Evolutionary conservation across 2,113 vertebrate species (phyloP).

Genomic region (Galbula dea): DNA sequence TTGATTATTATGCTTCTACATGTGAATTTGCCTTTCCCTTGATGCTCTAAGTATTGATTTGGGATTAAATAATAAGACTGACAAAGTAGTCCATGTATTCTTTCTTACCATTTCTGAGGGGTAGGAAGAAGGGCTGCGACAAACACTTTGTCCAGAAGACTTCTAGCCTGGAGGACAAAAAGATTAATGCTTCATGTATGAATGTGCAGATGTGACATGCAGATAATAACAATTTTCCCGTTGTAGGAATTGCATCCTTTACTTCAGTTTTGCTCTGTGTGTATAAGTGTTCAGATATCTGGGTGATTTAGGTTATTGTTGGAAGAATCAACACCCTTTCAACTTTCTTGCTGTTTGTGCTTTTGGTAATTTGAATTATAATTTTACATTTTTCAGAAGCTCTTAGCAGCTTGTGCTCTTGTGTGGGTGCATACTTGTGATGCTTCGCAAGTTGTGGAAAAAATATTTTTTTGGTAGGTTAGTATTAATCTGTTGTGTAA

Average conservation of each 20-base stretch:
- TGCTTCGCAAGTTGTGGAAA: conserved; percentile 32
- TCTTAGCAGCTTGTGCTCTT: conserved; percentile 8
- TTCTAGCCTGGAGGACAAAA: neutral
- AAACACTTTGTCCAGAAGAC: neutral
- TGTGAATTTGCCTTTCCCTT: neutral
- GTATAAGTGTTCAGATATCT: neutral
- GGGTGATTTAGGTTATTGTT: neutral
- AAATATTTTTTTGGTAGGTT: neutral
- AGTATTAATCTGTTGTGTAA: conserved; percentile 29
- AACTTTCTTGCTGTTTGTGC: neutral
- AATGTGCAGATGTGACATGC: neutral
- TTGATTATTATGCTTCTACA: neutral
- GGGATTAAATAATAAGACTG: neutral
- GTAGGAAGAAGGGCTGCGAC: neutral
- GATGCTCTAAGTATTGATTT: neutral
- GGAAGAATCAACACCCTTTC: neutral
- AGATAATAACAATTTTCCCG: neutral
- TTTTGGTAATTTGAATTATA: conserved; percentile 8
- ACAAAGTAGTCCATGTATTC: neutral
- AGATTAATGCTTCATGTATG: neutral
- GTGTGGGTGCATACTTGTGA: conserved; percentile 37
- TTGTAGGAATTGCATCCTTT: neutral
- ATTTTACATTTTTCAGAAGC: conserved; percentile 5
- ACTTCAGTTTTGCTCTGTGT: neutral
- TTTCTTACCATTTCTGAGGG: neutral